Conservation (phyloP, 1,140 invertebrate genomes). For the Tigriopus japonicus region DNA sequence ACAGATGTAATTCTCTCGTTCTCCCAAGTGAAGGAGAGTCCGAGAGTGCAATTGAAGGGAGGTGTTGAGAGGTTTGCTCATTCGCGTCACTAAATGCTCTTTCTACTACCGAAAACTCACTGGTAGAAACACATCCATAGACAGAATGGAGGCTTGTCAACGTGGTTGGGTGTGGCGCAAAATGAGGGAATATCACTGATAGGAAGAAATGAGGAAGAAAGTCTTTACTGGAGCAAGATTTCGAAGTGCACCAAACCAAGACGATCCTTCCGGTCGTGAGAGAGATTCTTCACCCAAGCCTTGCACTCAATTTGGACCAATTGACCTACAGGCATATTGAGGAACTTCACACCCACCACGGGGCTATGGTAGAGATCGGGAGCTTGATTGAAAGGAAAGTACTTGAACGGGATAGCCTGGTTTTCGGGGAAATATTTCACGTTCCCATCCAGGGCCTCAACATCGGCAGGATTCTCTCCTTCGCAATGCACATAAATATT, state of each 20-base stretch:
- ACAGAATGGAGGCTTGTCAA: no score
- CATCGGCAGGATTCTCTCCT: conserved; percentile 69
- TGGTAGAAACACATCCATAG: no score
- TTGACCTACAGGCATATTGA: conserved; percentile 53
- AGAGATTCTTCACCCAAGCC: conserved; percentile 83
- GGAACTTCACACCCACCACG: conserved; percentile 62
- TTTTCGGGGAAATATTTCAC: conserved; percentile 44
- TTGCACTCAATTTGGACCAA: conserved; percentile 90
- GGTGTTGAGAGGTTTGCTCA: no score
- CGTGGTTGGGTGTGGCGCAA: no score
- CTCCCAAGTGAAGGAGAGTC: no score
- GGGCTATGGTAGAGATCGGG: conserved; percentile 74
- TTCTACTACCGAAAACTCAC: no score
- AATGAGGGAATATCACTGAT: no score
- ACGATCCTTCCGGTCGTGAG: conserved; percentile 62
- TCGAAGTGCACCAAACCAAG: conserved; percentile 88
- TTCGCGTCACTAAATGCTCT: no score
- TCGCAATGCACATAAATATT: conserved; percentile 65
- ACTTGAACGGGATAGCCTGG: conserved; percentile 54
- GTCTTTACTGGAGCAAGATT: conserved; percentile 53
- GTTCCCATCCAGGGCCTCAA: conserved; percentile 63
- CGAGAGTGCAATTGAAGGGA: no score
- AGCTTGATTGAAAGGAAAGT: conserved; percentile 51
- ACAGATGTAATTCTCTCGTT: no score
- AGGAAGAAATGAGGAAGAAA: no score